Evolutionary conservation across 2,888 invertebrate genomes (phyloP), one percentile per base, ranked within the genome.

Genomic region (Eudasyphora cyanicolor): DNA sequence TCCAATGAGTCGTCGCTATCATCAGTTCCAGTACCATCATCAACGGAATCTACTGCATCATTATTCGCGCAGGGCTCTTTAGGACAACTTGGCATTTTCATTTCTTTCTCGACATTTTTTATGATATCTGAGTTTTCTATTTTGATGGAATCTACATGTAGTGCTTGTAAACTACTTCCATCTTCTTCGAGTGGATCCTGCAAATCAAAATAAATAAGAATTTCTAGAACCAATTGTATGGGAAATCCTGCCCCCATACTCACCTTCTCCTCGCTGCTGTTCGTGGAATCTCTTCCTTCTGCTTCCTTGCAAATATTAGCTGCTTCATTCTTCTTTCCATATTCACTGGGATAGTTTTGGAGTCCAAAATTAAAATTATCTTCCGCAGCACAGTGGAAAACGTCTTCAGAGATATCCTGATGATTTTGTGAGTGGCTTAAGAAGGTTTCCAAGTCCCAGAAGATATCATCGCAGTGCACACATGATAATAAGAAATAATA

Each of bases 161-260:
- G 12, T 6, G 32, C 82, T 24, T 12, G 32, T 10, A 27, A 74
- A 8, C 69, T 35, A 35, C 27, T 80, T 35, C 54, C 17, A 14
- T 38, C 51, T 69, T 80, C 79, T 45, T 74, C 45, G n/a, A 83
- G 73, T n/a, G 79, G 83, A 77, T 83, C 83, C 83, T 83, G 57
- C 19, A 51, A 67, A 7, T 27, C 1, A 62, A 62, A 7, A 21
- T 19, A 2, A 57, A 19, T 19, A 69, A 17, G 5, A 17, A 10
- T 57, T 17, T 54, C 5, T n/a, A n/a, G n/a, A n/a, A n/a, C n/a
- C n/a, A n/a, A n/a, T n/a, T n/a, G n/a, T n/a, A n/a, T n/a, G n/a
- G n/a, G n/a, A n/a, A n/a, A n/a, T n/a, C n/a, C n/a, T n/a, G n/a
- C n/a, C n/a, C n/a, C n/a, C n/a, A n/a, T n/a, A n/a, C n/a, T n/a